These are phyloP conservation scores for Bursaphelenchus okinawaensis DNA, from an alignment of 2,888 invertebrate genomes.

Conservation along the genomic window DNA sequence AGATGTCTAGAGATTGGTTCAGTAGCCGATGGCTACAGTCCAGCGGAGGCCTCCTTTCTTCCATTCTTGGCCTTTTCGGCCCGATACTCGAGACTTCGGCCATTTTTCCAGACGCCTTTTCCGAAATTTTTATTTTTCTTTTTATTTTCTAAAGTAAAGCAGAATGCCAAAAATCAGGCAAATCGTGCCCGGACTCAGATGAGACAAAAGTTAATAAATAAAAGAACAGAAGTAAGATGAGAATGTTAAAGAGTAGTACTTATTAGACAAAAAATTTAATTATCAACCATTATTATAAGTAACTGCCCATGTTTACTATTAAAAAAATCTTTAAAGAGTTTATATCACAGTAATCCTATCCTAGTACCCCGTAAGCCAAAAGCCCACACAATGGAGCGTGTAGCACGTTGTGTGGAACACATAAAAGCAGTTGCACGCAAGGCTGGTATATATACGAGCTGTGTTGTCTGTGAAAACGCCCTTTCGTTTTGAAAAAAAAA, in stretches of 20 bases:
- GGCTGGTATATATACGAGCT: not conserved
- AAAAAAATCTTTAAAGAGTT: too few species aligned
- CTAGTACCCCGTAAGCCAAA: too few species aligned
- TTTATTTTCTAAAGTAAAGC: not conserved
- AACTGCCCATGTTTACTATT: too few species aligned
- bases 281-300: too few species aligned
- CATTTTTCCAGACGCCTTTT: not conserved
- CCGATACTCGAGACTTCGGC: not conserved
- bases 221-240: not conserved
- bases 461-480: not conserved
- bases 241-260: not conserved
- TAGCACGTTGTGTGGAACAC: too few species aligned
- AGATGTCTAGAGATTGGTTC: constrained; percentile 25
- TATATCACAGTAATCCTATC: too few species aligned
- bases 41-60: constrained; percentile 14
- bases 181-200: too few species aligned
- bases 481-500: too few species aligned
- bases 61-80: not conserved
- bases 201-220: not conserved
- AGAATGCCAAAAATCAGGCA: not conserved
- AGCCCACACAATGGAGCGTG: too few species aligned
- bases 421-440: not conserved
- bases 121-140: not conserved
- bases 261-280: too few species aligned
- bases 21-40: constrained; percentile 23